A percentile compares a stretch with the other conserved stretches of the same genome.
Conservation (phyloP, 1,140 invertebrate species). For the Neodiprion pinetum region DNA sequence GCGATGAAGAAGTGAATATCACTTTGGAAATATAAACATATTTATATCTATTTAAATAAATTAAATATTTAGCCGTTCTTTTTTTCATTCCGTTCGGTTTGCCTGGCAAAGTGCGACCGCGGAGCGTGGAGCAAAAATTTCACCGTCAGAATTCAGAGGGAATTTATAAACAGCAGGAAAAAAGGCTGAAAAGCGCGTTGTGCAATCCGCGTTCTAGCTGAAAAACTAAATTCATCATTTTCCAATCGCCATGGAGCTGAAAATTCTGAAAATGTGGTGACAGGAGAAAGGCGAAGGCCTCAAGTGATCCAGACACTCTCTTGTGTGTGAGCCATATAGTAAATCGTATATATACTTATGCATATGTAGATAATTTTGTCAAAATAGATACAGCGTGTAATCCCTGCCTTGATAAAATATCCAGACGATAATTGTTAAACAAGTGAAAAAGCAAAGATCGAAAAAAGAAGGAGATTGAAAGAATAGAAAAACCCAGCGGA, state of each 20-base stretch:
- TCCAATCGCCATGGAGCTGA: conserved; percentile 47
- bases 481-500: neutral
- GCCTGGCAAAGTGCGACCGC: no score
- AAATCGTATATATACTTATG: neutral
- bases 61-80: no score
- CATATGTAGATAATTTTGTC: no score
- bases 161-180: neutral
- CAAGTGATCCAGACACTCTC: conserved; percentile 51
- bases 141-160: neutral
- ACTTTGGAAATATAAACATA: no score
- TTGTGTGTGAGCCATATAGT: conserved; percentile 51
- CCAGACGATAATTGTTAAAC: neutral
- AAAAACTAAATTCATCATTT: neutral
- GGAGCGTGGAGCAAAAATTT: no score
- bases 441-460: neutral
- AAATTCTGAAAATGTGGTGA: conserved; percentile 59
- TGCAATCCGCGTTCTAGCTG: neutral
- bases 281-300: conserved; percentile 46
- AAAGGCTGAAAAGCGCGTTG: neutral
- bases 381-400: no score
- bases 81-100: no score
- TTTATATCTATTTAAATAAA: no score
- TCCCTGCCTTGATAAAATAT: neutral
- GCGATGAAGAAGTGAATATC: no score
- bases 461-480: neutral